Evolutionary conservation across 2,797 vertebrate genomes (phyloP), one percentile per base, ranked within the genome.

Genomic region (Melanotaenia pygmaea): DNA sequence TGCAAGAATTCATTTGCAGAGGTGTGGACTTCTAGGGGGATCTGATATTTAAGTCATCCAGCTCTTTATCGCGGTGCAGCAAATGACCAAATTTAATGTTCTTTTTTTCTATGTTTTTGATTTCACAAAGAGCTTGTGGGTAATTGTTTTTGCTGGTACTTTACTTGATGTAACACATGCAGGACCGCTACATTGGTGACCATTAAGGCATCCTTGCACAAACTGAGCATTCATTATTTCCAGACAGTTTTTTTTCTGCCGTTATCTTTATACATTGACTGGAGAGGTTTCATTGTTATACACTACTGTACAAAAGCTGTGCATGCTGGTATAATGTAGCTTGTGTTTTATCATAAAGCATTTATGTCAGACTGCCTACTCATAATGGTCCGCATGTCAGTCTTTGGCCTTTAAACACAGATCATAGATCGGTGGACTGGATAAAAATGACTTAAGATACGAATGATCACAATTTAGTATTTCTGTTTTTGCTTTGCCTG

Each of bases 251-350:
- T 43, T 45, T 3, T 40, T 20, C 18, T 53, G 35, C 16, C 61
- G 28, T 58, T 65, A 24, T 24, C 34, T 51, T 59, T 28, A 53
- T 9, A 54, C n/a, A 32, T 24, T 26, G 38, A 68, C 54, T 47
- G 18, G n/a, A 28, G 26, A 56, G 7, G 22, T 47, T 0, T 45
- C 43, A 20, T 18, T 18, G 18, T 20, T 45, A 6, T 45, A 20
- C 51, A 26, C 64, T 54, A 40, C 9, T 38, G 22, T 22, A 32
- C n/a, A 45, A 56, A 65, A 59, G 26, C 35, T 68, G 45, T 69
- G 75, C 73, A 73, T 79, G 71, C 64, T 56, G 26, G 11, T 73
- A 59, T 58, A 8, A 35, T 60, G 40, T n/a, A 20, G 18, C 67
- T 13, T 30, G 64, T 71, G 69, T 50, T 59, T 64, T 32, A 24